Evolutionary conservation across 2,113 vertebrate genomes (phyloP), one percentile per base, ranked within the genome.

Genomic region (Barnardius zonarius): DNA sequence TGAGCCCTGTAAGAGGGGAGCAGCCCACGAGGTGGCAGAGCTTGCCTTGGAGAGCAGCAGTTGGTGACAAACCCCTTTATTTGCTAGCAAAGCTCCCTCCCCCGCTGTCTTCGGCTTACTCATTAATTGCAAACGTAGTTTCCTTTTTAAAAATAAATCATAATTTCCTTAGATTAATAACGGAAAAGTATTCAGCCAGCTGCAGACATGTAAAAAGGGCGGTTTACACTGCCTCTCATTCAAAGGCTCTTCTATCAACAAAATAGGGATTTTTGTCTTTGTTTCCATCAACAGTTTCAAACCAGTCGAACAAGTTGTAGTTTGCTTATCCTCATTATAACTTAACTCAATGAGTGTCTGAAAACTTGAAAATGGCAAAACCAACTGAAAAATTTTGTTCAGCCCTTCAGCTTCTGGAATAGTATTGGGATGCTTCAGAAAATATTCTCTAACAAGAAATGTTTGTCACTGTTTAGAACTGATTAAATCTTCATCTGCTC

Each of bases 1-100:
- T 24, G 51, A 63, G n/a, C 44, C 52, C 75, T 86, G 88, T 93
- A 84, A 78, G 25, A 63, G 92, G 75, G 70, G 70, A 72, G 69
- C 19, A 90, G 91, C 88, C 94, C 96, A 96, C 88, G 81, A 91
- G 95, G 77, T 96, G 93, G 94, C 93, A 88, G 70, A 92, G 54
- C 84, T 97, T 20, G 84, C 86, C 90, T 90, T 54, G 39, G 31
- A 92, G 92, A 92, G 67, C 44, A 27, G 48, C 67, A 7, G 54
- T 75, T 37, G 13, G 23, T 67, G 74, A 86, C 61, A 41, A 8
- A 27, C 4, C 37, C 35, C 3, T 74, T 55, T 44, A 43, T 37
- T 7, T 1, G 1, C 27, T 22, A 75, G 46, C 43, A 61, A 80
- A 88, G 25, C 31, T 83, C 17, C 25, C 46, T 61, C 54, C 35